Evolutionary conservation across 2,797 vertebrate species (phyloP).

Genomic region (Cuniculus paca): DNA sequence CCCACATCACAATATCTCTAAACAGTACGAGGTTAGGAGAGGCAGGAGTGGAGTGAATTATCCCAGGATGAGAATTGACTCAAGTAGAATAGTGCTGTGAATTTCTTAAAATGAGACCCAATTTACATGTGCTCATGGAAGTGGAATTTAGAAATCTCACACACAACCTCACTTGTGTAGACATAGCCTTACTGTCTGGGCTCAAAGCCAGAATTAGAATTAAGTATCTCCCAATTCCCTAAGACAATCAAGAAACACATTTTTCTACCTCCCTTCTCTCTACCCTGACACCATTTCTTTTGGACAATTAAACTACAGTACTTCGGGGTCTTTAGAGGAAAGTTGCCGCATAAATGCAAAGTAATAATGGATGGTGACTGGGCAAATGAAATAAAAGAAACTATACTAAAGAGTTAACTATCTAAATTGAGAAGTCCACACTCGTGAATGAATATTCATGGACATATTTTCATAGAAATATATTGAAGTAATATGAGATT

Average conservation of each 20-base stretch:
- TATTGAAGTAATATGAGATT: slow-evolving; percentile 57
- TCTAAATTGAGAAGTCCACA: slow-evolving; percentile 69
- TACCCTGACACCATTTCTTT: slow-evolving; percentile 83
- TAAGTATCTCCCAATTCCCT: slow-evolving; percentile 85
- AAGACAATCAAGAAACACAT: slow-evolving; percentile 84
- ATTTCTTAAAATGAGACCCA: slow-evolving; percentile 64
- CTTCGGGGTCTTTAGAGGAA: slow-evolving; percentile 77
- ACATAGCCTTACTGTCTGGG: slow-evolving; percentile 73
- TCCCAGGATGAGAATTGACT: not conserved
- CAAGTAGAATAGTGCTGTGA: not conserved
- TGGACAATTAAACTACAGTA: slow-evolving; percentile 84
- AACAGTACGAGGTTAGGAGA: not conserved
- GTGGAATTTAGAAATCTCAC: slow-evolving; percentile 74
- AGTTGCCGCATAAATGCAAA: slow-evolving; percentile 74
- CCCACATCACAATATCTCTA: not conserved
- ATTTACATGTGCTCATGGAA: slow-evolving; percentile 21
- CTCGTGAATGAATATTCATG: slow-evolving; percentile 71
- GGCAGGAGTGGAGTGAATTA: not conserved
- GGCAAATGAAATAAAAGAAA: slow-evolving; percentile 77
- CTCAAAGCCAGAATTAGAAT: slow-evolving; percentile 83
- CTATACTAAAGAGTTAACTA: slow-evolving; percentile 70
- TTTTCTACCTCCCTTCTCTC: slow-evolving; percentile 79
- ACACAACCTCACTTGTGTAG: slow-evolving; percentile 67
- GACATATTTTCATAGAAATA: slow-evolving; percentile 69
- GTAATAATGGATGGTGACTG: slow-evolving; percentile 69